Evolutionary conservation across 1,140 invertebrate genomes (phyloP), one percentile per base, ranked within the genome.

Genomic region (Ceratoteleas bidentatus): DNA sequence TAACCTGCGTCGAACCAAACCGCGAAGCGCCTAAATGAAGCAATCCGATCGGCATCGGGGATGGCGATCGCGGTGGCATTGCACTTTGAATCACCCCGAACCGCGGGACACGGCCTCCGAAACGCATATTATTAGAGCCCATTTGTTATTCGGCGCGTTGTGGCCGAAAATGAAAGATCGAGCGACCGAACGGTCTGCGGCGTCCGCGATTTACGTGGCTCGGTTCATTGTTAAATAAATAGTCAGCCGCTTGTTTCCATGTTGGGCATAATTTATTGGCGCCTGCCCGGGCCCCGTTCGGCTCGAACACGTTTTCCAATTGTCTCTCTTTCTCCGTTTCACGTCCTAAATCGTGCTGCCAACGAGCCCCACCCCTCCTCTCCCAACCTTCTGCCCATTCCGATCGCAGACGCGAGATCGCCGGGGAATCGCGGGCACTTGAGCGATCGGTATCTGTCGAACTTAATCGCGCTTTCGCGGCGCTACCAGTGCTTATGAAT

Each of bases 141-240:
- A 83, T 83, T 83, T 83, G 81, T 83, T 75, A 83, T 78, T 83
- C 53, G 47, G 43, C 15, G 68, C 54, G 73, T 62, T 61, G 80
- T 15, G 57, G 66, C 49, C 60, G 68, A 81, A 76, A 75, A 66
- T 66, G 79, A 60, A 75, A 70, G 73, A 81, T 57, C 62, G 45
- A 75, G 66, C 64, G 58, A 70, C 45, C 76, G 69, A 79, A 79
- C 68, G 68, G 66, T 66, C 34, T 52, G 58, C 45, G 40, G 66
- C 54, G 70, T 32, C 66, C 79, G 54, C 77, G 74, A 84, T 84
- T 77, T 81, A 84, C 81, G 72, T 72, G 69, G 60, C 75, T 85
- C 78, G 72, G 78, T 85, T 83, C 83, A 85, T 81, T 85, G 84
- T 85, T 85, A 83, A 85, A 83, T 85, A 85, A 85, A 85, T 85